Percentiles rank a stretch among this genome's conserved stretches.
Evolutionary conservation across 2,888 invertebrate species (phyloP).

Genomic region (Dasypogon diadema): DNA sequence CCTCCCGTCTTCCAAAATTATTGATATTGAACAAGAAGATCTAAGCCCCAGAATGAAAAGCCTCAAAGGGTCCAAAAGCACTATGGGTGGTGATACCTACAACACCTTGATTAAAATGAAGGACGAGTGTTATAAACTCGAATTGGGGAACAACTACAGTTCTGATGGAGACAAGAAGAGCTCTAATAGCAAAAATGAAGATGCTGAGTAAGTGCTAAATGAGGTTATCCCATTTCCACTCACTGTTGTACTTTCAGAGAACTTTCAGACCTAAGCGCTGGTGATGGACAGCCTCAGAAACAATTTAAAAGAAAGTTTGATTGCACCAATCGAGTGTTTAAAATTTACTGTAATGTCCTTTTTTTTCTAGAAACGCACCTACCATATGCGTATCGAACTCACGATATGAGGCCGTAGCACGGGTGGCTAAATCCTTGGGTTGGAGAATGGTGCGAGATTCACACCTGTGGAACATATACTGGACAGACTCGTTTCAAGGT

Average conservation of each 20-base stretch:
- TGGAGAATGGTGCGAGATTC: constrained; percentile 75
- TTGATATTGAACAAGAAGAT: not conserved
- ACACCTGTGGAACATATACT: constrained; percentile 90
- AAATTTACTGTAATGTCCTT: too few relatives aligned
- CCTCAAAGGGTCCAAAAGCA: too few relatives aligned
- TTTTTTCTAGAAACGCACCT: not conserved
- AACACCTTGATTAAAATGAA: not conserved
- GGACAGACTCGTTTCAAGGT: constrained; percentile 90
- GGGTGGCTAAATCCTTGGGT: constrained; percentile 64
- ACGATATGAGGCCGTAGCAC: constrained; percentile 63
- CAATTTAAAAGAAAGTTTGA: not conserved
- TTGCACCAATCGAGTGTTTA: too few relatives aligned
- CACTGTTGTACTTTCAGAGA: not conserved
- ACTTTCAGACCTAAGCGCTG: not conserved
- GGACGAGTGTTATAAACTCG: not conserved
- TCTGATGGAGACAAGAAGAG: not conserved
- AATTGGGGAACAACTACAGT: not conserved
- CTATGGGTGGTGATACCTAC: not conserved
- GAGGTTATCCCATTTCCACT: not conserved
- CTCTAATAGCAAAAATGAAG: not conserved
- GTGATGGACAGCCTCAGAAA: not conserved
- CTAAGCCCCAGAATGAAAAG: too few relatives aligned
- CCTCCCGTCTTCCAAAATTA: too few relatives aligned
- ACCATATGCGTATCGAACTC: constrained; percentile 65
- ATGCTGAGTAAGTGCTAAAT: not conserved